Evolutionary conservation across 2,113 vertebrate species (phyloP).

Genomic region (Todiramphus chloris): DNA sequence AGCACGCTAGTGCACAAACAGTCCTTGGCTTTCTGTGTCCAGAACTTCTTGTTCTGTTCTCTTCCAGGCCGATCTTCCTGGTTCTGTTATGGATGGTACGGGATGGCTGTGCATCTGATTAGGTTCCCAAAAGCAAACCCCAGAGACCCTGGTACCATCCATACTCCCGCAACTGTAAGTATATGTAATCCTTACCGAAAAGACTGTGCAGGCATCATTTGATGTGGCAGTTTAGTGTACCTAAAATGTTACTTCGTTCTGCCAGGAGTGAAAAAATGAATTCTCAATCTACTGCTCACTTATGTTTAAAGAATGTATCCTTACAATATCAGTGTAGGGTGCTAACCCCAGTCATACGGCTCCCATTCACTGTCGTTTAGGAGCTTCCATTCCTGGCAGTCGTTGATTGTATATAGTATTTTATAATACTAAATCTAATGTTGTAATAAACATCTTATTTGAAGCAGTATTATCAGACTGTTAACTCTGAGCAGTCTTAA

Average conservation of each 20-base stretch:
- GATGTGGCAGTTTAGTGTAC: background rate
- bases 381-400: background rate
- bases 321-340: background rate
- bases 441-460: slow-evolving; percentile 16
- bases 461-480: background rate
- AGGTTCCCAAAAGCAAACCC: background rate
- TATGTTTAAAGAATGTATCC: background rate
- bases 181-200: background rate
- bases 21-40: background rate
- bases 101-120: background rate
- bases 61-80: background rate
- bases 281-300: background rate
- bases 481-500: slow-evolving; percentile 24
- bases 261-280: background rate
- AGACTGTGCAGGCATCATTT: background rate
- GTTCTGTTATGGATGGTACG: background rate
- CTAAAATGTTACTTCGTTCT: background rate
- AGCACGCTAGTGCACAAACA: background rate
- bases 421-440: background rate
- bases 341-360: background rate
- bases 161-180: background rate
- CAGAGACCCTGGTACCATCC: background rate
- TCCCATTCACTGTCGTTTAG: background rate
- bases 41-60: background rate
- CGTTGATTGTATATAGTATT: background rate